Base-by-base conservation (phyloP, 1,140 invertebrate genomes). In the Diuraphis noxia region DNA sequence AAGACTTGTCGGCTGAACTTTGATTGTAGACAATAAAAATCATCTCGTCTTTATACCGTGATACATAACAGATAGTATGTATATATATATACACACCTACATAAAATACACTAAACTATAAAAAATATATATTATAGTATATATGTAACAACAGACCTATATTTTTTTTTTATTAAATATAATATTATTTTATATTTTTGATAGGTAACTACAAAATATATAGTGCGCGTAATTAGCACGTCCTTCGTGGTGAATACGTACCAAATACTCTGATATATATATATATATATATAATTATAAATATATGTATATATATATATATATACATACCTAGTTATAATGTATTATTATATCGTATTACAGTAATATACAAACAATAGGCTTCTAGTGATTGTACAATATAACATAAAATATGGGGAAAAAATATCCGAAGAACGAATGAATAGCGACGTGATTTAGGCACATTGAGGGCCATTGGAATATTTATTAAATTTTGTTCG, bases 221-320 rank as follows among this genome's bases (percentile, higher is more conserved):
- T 84, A 41, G 40, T 34, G 13, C 81, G 25, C 81, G 81, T 84
- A 84, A 84, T 84, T 84, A 84, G 41, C 81, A 84, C 30, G 81
- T 43, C 81, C 40, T 84, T 84, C 81, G 81, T 41, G 81, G 25
- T 25, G 30, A 84, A 41, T 84, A 43, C 10, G 13, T 41, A 84
- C 40, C 13, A 43, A n/a, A n/a, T n/a, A n/a, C n/a, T n/a, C n/a
- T n/a, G n/a, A n/a, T n/a, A n/a, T n/a, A n/a, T n/a, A n/a, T n/a
- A n/a, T n/a, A n/a, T n/a, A n/a, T n/a, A n/a, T n/a, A n/a, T n/a
- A n/a, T n/a, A n/a, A n/a, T n/a, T n/a, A n/a, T n/a, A n/a, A n/a
- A n/a, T n/a, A n/a, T n/a, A n/a, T n/a, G n/a, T n/a, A n/a, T n/a
- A n/a, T n/a, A n/a, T n/a, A n/a, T n/a, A 38, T 40, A 40, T 40